Conservation (phyloP, 2,797 vertebrate genomes). For the Dipus sagitta region DNA sequence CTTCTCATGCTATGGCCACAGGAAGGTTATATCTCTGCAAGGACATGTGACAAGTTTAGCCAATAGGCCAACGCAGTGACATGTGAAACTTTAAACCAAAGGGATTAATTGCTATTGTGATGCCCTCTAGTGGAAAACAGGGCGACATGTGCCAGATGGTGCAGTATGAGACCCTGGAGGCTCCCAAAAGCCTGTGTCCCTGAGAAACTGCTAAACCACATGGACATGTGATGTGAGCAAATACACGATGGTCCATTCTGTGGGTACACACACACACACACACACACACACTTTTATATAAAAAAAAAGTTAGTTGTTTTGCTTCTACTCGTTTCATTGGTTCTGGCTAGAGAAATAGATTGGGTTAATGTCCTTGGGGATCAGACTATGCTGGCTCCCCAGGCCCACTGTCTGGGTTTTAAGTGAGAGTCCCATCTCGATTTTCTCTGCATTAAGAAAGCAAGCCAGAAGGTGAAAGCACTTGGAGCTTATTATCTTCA, state of each 20-base stretch:
- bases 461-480: slow-evolving; percentile 2
- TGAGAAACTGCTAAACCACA: neutral
- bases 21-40: neutral
- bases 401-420: neutral
- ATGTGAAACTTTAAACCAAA: neutral
- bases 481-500: slow-evolving; percentile 16
- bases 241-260: neutral
- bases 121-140: neutral
- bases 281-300: neutral
- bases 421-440: neutral
- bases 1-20: neutral
- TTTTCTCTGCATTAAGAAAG: slow-evolving; percentile 38
- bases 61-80: neutral
- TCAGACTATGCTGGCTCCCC: neutral
- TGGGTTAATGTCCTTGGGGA: neutral
- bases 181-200: neutral
- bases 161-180: neutral
- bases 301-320: neutral
- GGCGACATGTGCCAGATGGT: neutral
- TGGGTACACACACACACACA: neutral
- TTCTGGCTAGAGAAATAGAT: slow-evolving; percentile 25
- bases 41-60: neutral
- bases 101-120: neutral
- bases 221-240: neutral
- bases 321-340: neutral